Evolutionary conservation across 2,888 invertebrate genomes (phyloP).

Genomic region (Andrena bucephala): DNA sequence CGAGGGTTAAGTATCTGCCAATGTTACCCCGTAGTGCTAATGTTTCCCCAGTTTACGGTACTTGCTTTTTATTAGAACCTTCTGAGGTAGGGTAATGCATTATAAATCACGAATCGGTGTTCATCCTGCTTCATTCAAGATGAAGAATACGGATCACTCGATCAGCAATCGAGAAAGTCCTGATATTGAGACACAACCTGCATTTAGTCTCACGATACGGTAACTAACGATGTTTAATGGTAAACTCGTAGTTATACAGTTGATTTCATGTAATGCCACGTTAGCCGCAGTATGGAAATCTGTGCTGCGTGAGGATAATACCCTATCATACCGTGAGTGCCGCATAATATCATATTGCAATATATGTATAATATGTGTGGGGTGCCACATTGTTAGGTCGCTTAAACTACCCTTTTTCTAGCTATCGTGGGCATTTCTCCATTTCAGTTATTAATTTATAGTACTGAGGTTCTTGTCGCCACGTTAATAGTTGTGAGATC

Average conservation of each 20-base stretch:
- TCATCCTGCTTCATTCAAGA: background rate
- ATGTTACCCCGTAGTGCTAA: too few relatives aligned
- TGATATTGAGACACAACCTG: constrained; percentile 65
- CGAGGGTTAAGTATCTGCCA: too few relatives aligned
- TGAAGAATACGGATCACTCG: constrained; percentile 43
- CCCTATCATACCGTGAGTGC: constrained; percentile 83
- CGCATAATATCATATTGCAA: constrained; percentile 84
- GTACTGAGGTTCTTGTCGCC: background rate
- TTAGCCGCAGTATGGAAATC: constrained; percentile 84
- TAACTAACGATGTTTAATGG: constrained; percentile 75
- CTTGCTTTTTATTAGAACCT: too few relatives aligned
- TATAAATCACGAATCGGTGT: background rate
- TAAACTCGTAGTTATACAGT: constrained; percentile 80
- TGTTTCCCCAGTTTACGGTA: too few relatives aligned
- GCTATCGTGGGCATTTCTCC: constrained; percentile 23
- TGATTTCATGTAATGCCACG: constrained; percentile 83
- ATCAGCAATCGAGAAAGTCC: constrained; percentile 32
- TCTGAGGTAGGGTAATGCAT: background rate
- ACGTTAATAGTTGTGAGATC: constrained; percentile 28
- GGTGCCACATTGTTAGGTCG: constrained; percentile 71
- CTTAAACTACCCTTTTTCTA: constrained; percentile 60
- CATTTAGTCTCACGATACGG: constrained; percentile 61
- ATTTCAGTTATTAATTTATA: constrained; percentile 22
- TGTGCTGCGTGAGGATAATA: constrained; percentile 84
- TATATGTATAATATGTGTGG: constrained; percentile 81